phyloP scores from a whole-genome alignment of 2,113 vertebrate species.

The Pampusana beccarii region DNA sequence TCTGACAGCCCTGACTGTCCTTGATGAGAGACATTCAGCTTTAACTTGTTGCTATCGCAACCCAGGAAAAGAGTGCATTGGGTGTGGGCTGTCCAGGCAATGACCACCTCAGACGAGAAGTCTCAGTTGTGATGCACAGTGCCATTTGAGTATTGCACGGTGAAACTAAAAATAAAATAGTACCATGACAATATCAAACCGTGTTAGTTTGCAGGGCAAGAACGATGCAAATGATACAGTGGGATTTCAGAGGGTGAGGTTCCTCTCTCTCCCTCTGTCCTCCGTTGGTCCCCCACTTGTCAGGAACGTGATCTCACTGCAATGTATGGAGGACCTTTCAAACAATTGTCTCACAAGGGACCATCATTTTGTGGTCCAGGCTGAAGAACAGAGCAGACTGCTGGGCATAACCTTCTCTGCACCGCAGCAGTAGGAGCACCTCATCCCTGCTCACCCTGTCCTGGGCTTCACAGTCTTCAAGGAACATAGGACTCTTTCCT shows the following conservation, averaged over 20 bases:
- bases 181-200: not conserved
- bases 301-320: not conserved
- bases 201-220: not conserved
- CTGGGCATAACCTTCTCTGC: not conserved
- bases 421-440: accelerated
- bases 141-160: not conserved
- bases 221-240: not conserved
- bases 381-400: not conserved
- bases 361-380: not conserved
- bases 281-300: not conserved
- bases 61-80: not conserved
- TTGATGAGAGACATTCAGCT: not conserved
- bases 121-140: not conserved
- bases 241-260: not conserved
- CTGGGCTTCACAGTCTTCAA: not conserved
- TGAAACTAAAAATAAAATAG: not conserved
- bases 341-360: not conserved
- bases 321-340: accelerated
- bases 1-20: not conserved
- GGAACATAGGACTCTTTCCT: not conserved
- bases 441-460: not conserved
- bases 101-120: not conserved
- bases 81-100: not conserved
- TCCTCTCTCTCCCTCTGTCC: not conserved
- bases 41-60: not conserved